These are phyloP conservation scores for Octopus bimaculoides DNA, from an alignment of 1,140 invertebrate species.

Conservation along the genomic window DNA sequence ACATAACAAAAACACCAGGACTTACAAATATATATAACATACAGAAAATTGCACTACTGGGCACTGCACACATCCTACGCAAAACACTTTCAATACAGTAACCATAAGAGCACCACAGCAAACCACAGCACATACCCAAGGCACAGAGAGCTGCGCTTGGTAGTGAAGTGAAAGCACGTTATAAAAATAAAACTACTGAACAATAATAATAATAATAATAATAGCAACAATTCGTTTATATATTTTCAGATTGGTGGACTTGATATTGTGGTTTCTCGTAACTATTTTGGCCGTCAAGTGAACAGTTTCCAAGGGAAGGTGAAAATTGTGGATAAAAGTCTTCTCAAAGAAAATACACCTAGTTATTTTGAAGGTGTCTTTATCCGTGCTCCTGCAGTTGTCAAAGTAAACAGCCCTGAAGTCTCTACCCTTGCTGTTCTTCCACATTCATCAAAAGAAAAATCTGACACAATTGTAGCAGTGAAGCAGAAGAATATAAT, in stretches of 20 bases:
- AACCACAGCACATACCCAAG: too few species aligned
- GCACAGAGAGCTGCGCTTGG: too few species aligned
- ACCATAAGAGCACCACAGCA: too few species aligned
- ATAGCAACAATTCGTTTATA: too few species aligned
- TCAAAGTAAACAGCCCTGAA: constrained; percentile 23
- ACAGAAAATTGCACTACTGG: too few species aligned
- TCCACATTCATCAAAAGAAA: constrained; percentile 16
- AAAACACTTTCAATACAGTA: too few species aligned
- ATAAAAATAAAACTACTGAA: too few species aligned
- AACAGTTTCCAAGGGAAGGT: constrained; percentile 46
- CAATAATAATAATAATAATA: too few species aligned
- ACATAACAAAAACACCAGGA: too few species aligned
- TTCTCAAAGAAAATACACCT: constrained; percentile 16
- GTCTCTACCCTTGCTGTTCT: constrained; percentile 40
- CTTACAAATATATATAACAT: too few species aligned
- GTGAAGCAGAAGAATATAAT: constrained; percentile 41
- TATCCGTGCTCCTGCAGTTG: constrained; percentile 46
- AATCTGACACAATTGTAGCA: constrained; percentile 36
- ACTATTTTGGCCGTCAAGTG: constrained; percentile 46
- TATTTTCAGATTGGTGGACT: constrained; percentile 40
- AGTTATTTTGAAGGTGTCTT: constrained; percentile 40
- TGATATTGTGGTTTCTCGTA: constrained; percentile 41
- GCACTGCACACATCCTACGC: too few species aligned
- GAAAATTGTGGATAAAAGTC: constrained; percentile 24
- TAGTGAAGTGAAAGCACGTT: too few species aligned